Percentiles rank a stretch among this genome's conserved stretches.
Conservation (phyloP, 2,797 vertebrate species). For the Mus minutoides region DNA sequence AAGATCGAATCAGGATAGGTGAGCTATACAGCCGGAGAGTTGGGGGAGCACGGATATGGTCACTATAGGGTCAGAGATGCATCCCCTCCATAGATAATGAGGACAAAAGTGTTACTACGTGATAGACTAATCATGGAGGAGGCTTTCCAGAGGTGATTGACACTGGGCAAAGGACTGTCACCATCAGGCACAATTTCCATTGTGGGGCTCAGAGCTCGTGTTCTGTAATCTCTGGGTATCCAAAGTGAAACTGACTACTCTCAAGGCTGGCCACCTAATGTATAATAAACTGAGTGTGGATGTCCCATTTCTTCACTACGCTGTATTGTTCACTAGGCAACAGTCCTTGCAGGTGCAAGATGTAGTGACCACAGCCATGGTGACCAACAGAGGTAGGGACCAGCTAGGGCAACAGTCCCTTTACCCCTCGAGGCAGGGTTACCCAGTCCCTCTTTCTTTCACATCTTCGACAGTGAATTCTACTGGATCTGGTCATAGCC, state of each 20-base stretch:
- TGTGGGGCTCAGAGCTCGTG: background rate
- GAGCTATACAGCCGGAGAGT: too few species aligned
- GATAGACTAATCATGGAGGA: too few species aligned
- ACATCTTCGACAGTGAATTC: background rate
- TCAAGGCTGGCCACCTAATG: background rate
- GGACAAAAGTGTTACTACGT: background rate
- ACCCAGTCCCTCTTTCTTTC: background rate
- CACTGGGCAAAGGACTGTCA: background rate
- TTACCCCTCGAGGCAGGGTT: background rate
- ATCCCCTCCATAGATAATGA: background rate
- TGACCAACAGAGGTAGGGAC: background rate
- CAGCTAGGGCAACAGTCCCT: background rate
- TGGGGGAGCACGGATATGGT: too few species aligned
- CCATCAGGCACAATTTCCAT: accelerated
- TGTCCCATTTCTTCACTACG: background rate
- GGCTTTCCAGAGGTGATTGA: background rate
- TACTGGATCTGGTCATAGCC: background rate
- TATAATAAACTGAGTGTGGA: background rate
- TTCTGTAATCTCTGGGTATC: background rate
- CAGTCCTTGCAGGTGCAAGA: background rate
- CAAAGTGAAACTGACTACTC: background rate
- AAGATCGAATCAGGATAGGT: background rate
- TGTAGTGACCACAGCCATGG: background rate
- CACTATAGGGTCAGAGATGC: background rate
- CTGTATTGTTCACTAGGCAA: background rate